phyloP scores from a whole-genome alignment of 2,797 vertebrate genomes.

The Vireo griseus region DNA sequence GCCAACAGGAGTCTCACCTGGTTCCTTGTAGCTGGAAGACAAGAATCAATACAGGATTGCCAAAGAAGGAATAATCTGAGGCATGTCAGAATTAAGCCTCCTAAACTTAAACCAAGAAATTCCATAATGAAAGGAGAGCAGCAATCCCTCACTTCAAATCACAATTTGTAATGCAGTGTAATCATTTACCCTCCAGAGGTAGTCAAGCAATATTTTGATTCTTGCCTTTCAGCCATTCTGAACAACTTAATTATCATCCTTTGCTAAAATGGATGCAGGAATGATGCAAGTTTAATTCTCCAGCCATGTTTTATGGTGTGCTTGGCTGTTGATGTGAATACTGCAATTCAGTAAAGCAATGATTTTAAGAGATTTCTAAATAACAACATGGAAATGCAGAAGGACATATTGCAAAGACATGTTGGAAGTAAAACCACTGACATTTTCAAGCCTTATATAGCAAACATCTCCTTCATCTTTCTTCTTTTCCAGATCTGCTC shows the following conservation, averaged over 20 bases:
- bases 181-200: background rate
- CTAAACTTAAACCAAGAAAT: background rate
- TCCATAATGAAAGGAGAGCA: background rate
- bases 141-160: background rate
- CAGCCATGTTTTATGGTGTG: background rate
- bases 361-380: background rate
- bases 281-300: background rate
- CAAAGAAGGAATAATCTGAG: background rate
- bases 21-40: background rate
- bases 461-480: slow-evolving; percentile 27
- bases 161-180: background rate
- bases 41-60: background rate
- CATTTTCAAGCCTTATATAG: slow-evolving; percentile 7
- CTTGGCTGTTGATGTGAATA: background rate
- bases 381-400: background rate
- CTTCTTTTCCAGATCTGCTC: slow-evolving; percentile 25
- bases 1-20: background rate
- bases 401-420: background rate
- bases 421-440: slow-evolving; percentile 48
- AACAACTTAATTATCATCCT: slow-evolving; percentile 5
- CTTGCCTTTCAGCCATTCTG: slow-evolving; percentile 1
- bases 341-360: background rate
- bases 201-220: background rate
- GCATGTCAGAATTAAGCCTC: background rate
- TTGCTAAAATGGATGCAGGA: background rate